Conservation (phyloP, 64 coral and sea anemone species). For the Catalaphyllia jardinei region DNA sequence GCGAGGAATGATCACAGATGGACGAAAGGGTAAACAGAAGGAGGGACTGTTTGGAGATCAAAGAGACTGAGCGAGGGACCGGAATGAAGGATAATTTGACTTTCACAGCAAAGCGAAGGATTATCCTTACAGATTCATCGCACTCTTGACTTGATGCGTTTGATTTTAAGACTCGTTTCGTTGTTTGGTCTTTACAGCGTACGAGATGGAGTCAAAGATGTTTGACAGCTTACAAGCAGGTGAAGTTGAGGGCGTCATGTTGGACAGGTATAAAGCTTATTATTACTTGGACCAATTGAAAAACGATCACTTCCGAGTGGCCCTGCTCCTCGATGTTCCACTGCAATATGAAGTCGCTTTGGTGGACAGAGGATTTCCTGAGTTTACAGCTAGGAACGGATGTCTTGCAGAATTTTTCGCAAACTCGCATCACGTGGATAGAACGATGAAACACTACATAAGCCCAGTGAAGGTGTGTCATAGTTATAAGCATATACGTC, state of each 20-base stretch:
- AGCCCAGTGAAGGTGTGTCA: conserved; percentile 49
- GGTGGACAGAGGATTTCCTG: background rate
- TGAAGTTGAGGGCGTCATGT: conserved; percentile 31
- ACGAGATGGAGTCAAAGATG: conserved; percentile 18
- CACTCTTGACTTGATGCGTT: no score
- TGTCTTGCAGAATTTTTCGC: conserved; percentile 17
- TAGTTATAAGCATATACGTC: background rate
- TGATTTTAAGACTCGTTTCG: background rate
- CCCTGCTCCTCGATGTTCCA: background rate
- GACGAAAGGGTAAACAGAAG: no score
- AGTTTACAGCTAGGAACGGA: conserved; percentile 3
- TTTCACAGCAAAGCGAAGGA: no score
- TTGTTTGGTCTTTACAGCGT: background rate
- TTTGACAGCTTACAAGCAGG: conserved; percentile 22
- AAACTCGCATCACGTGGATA: background rate
- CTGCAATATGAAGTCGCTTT: conserved; percentile 25
- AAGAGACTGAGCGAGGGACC: no score
- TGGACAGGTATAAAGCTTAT: conserved; percentile 57
- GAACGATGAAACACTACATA: conserved; percentile 43
- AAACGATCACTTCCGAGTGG: conserved; percentile 25
- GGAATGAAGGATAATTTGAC: no score
- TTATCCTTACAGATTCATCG: no score
- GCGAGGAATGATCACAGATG: no score
- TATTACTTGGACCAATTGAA: conserved; percentile 13
- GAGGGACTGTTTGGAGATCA: no score